These are phyloP conservation scores for Drosophila melanogaster DNA, from an alignment of 1,140 invertebrate genomes.

Conservation along the genomic window Release_6_plus_ISO1_MT NC_004354.4:1260501-1261000, in stretches of 20 bases:
- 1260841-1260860: constrained; percentile 43
- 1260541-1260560: not conserved
- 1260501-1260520: not conserved
- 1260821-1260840: constrained; percentile 56
- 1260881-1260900: constrained; percentile 19
- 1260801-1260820: constrained; percentile 61
- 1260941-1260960: constrained; percentile 71
- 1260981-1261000: constrained; percentile 58
- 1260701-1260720: constrained; percentile 13
- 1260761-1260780: constrained; percentile 72
- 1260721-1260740: constrained; percentile 34
- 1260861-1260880: not conserved
- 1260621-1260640: constrained; percentile 26
- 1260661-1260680: constrained; percentile 46
- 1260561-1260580: constrained; percentile 3
- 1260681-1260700: constrained; percentile 31
- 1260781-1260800: constrained; percentile 62
- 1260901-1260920: constrained; percentile 29
- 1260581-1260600: not conserved
- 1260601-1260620: constrained; percentile 7
- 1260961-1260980: constrained; percentile 67
- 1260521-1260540: too few species aligned
- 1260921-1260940: constrained; percentile 77
- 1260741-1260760: constrained; percentile 20
- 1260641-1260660: constrained; percentile 80